phyloP scores from a whole-genome alignment of 1,140 invertebrate genomes.

The Delia radicum region DNA sequence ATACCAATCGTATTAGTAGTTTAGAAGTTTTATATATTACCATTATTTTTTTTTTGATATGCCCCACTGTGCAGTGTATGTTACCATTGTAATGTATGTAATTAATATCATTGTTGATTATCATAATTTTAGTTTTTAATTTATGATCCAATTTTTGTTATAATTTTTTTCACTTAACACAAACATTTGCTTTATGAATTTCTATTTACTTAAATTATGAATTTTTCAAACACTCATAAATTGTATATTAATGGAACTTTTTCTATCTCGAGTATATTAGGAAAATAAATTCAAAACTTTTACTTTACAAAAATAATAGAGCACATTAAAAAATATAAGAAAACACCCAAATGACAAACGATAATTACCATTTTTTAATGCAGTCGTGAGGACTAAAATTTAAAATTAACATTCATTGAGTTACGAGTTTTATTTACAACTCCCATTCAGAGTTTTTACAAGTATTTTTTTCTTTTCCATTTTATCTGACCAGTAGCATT shows the following conservation, averaged over 20 bases:
- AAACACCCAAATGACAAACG: not conserved
- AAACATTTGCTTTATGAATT: too few species aligned
- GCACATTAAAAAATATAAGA: not conserved
- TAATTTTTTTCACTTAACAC: too few species aligned
- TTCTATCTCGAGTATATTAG: not conserved
- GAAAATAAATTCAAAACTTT: not conserved
- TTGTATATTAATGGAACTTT: not conserved
- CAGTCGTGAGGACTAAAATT: not conserved
- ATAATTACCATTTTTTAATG: not conserved
- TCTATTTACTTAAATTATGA: not conserved
- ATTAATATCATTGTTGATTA: too few species aligned
- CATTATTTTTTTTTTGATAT: too few species aligned
- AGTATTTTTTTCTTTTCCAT: not conserved
- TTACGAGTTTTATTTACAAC: not conserved
- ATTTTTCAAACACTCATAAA: not conserved
- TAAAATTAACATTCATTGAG: not conserved
- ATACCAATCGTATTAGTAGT: too few species aligned
- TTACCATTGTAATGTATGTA: too few species aligned
- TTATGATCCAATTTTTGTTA: too few species aligned
- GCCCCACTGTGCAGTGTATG: too few species aligned
- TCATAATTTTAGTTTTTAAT: too few species aligned
- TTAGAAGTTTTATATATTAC: too few species aligned
- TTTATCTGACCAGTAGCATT: not conserved
- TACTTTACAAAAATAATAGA: not conserved
- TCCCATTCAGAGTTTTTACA: not conserved